phyloP scores from a whole-genome alignment of 2,797 vertebrate species.

The Mus caroli region DNA sequence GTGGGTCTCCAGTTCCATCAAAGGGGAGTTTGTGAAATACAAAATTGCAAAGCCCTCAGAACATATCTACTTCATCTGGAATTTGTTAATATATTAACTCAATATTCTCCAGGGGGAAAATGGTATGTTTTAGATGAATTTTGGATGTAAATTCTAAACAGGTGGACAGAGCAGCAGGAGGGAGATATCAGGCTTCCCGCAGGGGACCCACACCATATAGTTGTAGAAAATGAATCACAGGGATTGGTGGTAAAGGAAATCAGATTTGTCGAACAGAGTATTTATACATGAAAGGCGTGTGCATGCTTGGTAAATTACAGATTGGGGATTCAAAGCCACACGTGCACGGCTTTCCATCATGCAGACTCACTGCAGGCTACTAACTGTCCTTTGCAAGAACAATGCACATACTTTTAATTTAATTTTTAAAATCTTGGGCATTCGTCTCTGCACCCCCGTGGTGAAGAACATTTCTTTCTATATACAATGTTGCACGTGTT shows the following conservation, averaged over 20 bases:
- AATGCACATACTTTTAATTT: conserved; percentile 58
- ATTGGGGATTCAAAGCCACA: conserved; percentile 69
- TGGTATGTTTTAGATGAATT: conserved; percentile 79
- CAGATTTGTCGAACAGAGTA: conserved; percentile 83
- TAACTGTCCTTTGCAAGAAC: conserved; percentile 63
- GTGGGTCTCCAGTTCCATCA: conserved; percentile 64
- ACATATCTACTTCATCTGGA: conserved; percentile 83
- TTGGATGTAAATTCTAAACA: conserved; percentile 88
- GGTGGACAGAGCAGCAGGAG: conserved; percentile 88
- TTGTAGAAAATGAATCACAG: conserved; percentile 81
- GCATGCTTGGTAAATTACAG: conserved; percentile 83
- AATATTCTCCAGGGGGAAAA: conserved; percentile 80
- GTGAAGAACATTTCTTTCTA: neutral
- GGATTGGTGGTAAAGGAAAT: conserved; percentile 81
- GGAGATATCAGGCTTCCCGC: conserved; percentile 78
- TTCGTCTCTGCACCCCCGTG: conserved; percentile 44
- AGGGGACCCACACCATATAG: conserved; percentile 81
- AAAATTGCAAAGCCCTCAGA: conserved; percentile 71
- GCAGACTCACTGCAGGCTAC: conserved; percentile 28
- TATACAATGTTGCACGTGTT: neutral
- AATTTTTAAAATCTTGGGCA: conserved; percentile 65
- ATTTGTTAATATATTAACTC: conserved; percentile 85
- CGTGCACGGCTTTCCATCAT: neutral
- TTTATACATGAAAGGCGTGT: conserved; percentile 79
- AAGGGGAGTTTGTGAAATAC: conserved; percentile 70